Evolutionary conservation across 2,888 invertebrate species (phyloP).

Genomic region (Drosophila recens): DNA sequence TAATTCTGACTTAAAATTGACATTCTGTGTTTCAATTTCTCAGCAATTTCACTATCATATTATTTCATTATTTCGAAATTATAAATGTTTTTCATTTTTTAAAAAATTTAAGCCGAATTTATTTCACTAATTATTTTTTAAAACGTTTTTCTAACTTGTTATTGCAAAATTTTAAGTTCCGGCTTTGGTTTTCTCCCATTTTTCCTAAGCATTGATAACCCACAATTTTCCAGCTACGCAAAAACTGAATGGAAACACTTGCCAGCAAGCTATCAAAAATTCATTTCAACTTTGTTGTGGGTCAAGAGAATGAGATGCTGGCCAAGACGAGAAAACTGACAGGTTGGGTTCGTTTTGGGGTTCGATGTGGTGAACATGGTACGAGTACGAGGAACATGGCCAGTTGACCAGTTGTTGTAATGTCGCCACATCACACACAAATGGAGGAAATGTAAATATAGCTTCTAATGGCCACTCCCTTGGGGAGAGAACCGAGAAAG

Average conservation of each 20-base stretch:
- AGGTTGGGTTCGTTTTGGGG: slow-evolving; percentile 22
- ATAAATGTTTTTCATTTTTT: too few relatives aligned
- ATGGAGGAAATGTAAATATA: slow-evolving; percentile 72
- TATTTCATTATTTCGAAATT: too few relatives aligned
- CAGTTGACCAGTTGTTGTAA: slow-evolving; percentile 25
- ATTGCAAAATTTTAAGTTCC: too few relatives aligned
- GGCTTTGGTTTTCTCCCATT: neutral
- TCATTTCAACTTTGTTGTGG: slow-evolving; percentile 29
- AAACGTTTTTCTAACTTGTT: too few relatives aligned
- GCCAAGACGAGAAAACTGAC: slow-evolving; percentile 8
- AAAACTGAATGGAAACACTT: slow-evolving; percentile 32
- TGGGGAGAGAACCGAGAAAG: slow-evolving; percentile 39
- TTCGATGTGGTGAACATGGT: neutral
- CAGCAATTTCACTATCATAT: neutral
- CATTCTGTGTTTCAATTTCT: neutral
- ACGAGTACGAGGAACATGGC: slow-evolving; percentile 2
- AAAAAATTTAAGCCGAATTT: too few relatives aligned
- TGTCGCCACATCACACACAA: slow-evolving; percentile 57
- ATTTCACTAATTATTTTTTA: too few relatives aligned
- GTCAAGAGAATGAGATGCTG: neutral
- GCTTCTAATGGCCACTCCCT: slow-evolving; percentile 65
- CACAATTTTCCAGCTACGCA: slow-evolving; percentile 7
- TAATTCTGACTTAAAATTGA: neutral
- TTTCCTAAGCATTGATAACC: neutral
- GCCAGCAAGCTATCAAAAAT: slow-evolving; percentile 45